Evolutionary conservation across 30 jellyfish, hydroid and myxozoan species (phyloP).

Genomic region (Aurelia sp.): DNA sequence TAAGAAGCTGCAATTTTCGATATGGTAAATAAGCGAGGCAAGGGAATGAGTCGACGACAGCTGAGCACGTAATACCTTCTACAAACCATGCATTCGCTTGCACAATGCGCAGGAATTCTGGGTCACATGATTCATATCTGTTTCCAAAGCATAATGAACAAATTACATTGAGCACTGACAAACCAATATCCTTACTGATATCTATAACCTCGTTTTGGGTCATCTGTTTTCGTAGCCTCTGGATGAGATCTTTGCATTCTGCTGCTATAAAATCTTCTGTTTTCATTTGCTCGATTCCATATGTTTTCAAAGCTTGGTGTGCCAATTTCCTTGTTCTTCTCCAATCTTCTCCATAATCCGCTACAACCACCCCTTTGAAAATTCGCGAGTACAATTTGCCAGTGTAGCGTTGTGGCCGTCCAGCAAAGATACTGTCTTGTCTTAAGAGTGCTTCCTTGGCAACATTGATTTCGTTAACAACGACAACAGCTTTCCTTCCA

Average conservation of each 20-base stretch:
- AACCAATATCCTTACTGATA: slow-evolving; percentile 17
- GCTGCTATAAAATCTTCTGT: slow-evolving; percentile 6
- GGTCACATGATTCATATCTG: slow-evolving; percentile 29
- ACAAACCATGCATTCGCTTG: slow-evolving; percentile 35
- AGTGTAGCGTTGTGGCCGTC: slow-evolving; percentile 55
- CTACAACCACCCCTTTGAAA: slow-evolving; percentile 40
- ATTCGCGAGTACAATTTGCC: slow-evolving; percentile 39
- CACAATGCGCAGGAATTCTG: slow-evolving; percentile 37
- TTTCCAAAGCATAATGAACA: slow-evolving; percentile 57
- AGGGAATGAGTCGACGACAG: slow-evolving; percentile 46
- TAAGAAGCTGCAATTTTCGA: slow-evolving; percentile 25
- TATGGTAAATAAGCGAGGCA: slow-evolving; percentile 34
- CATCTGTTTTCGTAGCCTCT: slow-evolving; percentile 16
- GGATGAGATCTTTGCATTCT: slow-evolving; percentile 38
- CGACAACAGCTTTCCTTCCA: slow-evolving; percentile 49
- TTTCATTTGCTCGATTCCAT: background rate
- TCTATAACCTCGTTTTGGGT: slow-evolving; percentile 20
- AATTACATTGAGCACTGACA: slow-evolving; percentile 49
- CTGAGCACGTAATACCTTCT: slow-evolving; percentile 25
- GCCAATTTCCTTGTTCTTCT: slow-evolving; percentile 35
- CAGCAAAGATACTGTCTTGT: slow-evolving; percentile 54
- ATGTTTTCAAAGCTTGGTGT: slow-evolving; percentile 41
- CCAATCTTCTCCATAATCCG: slow-evolving; percentile 53
- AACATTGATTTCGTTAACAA: slow-evolving; percentile 30
- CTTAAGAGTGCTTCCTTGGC: slow-evolving; percentile 43